Base-by-base conservation (phyloP, 2,113 vertebrate genomes). In the Pituophis catenifer region DNA sequence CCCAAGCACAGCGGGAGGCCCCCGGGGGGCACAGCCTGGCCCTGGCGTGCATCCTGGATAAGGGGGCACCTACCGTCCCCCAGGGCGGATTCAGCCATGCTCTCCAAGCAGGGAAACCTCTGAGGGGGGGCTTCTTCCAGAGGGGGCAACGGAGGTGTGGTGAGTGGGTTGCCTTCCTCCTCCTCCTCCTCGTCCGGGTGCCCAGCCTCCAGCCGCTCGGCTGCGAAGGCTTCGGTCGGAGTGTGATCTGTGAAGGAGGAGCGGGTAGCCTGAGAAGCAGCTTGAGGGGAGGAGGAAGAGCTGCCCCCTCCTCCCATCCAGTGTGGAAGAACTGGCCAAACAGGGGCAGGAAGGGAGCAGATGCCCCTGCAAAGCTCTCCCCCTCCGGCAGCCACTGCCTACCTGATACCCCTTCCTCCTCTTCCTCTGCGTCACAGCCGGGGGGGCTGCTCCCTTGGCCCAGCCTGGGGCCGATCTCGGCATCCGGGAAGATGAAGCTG, bases 51-150 rank as follows among this genome's bases (percentile, higher is more conserved):
- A 5, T 13, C 24, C 13, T n/a, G 52, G 50, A 5, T 6, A 21
- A 21, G 2, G 55, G 33, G 23, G 8, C 24, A 50, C 24, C 24
- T 91, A 98, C 98, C 98, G 0, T 98, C 97, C 91, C 97, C 96
- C 93, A 98, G 94, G 6, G 98, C 98, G 0, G 97, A 97, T 13
- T 98, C 97, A 0, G 97, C 97, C 8, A 98, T 91, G 0, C 97
- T 97, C 17, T 96, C 93, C 0, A 9, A 0, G 26, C 12, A 0
- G 94, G 65, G 0, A 0, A 94, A 59, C 0, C 50, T 95, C 0
- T 93, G 94, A 12, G 97, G 95, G 11, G 91, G 88, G 26, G 21
- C 5, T 70, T 91, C 5, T 3, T 88, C 54, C 0, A 23, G 92
- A 54, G 1, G 62, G 75, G 8, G 8, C 11, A 0, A 15, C 0